Base-by-base conservation (phyloP, 2,888 invertebrate species). In the Scaptomyza caliginosa region DNA sequence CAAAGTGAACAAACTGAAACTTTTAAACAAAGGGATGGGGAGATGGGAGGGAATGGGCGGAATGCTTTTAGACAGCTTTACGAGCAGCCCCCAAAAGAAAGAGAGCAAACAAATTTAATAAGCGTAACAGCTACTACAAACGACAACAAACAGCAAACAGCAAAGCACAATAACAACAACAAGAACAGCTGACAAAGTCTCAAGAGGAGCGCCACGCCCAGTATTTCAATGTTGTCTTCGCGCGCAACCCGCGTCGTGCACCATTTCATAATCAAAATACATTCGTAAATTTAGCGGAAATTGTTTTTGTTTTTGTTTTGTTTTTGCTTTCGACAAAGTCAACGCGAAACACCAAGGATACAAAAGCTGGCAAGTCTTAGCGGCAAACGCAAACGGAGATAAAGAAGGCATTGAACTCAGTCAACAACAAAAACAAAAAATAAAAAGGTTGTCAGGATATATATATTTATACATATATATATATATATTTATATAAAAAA, bases 251-350 rank as follows among this genome's bases (percentile, higher is more conserved):
- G 43, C 51, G 54, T 69, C 51, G 65, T 70, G 75, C 75, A 38
- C 28, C 52, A 75, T 72, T 72, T 75, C 65, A 70, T 72, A 72
- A 75, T 69, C 70, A 75, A 65, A 74, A 72, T 52, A 74, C 70
- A 72, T 72, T 72, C 65, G 58, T 56, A 69, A 80, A 77, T 78
- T 84, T 73, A 62, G 77, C 70, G 74, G 55, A 77, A 83, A 77
- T 74, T 73, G 60, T 69, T 74, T 63, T 72, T 63, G 63, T 63
- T 72, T 72, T 66, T 45, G 38, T 34, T 65, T 49, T 42, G 17
- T 45, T 45, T 45, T 45, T n/a, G 17, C 34, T 16, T 34, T 8
- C 8, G 16, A 38, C 39, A 62, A 79, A 79, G 71, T 67, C 71
- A 66, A 54, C 39, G 62, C 52, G 36, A 34, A 34, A 26, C 26